Conservation (phyloP, 2,888 invertebrate genomes). For the Thysanoteuthis rhombus region DNA sequence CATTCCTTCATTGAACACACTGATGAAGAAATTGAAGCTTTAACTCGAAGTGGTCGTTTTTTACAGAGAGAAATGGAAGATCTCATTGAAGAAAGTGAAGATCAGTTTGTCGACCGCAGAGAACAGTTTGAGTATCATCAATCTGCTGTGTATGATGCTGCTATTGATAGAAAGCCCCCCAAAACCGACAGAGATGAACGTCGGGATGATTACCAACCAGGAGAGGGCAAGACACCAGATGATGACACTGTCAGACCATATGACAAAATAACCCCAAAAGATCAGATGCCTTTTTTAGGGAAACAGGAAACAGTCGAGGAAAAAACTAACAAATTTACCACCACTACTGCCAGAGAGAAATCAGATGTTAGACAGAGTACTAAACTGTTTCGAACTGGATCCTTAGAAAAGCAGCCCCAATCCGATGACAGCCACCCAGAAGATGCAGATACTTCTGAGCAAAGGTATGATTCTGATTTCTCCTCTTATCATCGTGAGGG, state of each 20-base stretch:
- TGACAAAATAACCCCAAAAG: neutral
- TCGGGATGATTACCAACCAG: neutral
- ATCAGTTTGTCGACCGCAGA: conserved; percentile 17
- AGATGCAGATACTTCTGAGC: neutral
- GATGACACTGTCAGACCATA: neutral
- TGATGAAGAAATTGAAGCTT: conserved; percentile 32
- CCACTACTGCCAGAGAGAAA: neutral
- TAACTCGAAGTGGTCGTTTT: neutral
- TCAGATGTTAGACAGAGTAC: conserved; percentile 23
- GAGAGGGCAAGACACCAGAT: neutral
- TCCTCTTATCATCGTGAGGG: conserved; percentile 29
- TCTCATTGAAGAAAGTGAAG: conserved; percentile 16
- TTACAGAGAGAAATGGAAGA: conserved; percentile 17
- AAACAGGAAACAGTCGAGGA: conserved; percentile 29
- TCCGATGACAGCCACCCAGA: neutral
- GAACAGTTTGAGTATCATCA: conserved; percentile 20
- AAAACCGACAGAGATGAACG: neutral
- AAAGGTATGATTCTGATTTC: conserved; percentile 24
- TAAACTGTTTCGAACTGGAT: conserved; percentile 23
- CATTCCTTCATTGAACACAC: conserved; percentile 32
- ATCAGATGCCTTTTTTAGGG: conserved; percentile 30
- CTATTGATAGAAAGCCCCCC: neutral
- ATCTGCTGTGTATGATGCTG: neutral
- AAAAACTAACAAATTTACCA: conserved; percentile 12
- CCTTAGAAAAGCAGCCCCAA: neutral